These are phyloP conservation scores for Meloidogyne hapla DNA, from an alignment of 1,140 invertebrate genomes.

Conservation along the genomic window DNA sequence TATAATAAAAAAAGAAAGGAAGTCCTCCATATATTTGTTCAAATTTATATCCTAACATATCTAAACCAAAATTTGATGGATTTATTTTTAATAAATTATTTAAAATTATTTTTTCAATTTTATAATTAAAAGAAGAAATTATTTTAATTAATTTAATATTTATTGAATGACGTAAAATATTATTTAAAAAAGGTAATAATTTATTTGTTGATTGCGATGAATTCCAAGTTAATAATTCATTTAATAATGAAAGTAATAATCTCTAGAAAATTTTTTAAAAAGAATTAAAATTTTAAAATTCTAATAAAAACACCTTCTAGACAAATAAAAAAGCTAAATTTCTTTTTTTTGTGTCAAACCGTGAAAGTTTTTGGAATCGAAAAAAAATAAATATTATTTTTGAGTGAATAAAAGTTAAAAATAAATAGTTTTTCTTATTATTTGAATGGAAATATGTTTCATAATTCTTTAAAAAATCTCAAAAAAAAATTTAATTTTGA, in stretches of 20 bases:
- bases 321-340: too few species aligned
- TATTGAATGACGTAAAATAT: background rate
- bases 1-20: conserved; percentile 6
- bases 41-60: background rate
- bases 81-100: background rate
- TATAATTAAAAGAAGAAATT: background rate
- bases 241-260: conserved; percentile 4
- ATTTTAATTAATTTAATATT: background rate
- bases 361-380: too few species aligned
- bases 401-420: too few species aligned
- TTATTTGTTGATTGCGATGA: background rate
- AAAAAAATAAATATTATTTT: too few species aligned
- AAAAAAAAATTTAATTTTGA: too few species aligned
- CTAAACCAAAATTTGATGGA: conserved; percentile 1
- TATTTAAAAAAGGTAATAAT: background rate
- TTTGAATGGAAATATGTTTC: too few species aligned
- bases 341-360: too few species aligned
- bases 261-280: background rate
- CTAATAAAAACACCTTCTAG: too few species aligned
- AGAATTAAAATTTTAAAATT: too few species aligned
- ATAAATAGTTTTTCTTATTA: too few species aligned
- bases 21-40: background rate
- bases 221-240: conserved; percentile 3
- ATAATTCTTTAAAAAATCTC: too few species aligned
- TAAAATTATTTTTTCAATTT: conserved; percentile 3